phyloP scores from a whole-genome alignment of 2,888 invertebrate species.

The Caenorhabditis afra region DNA sequence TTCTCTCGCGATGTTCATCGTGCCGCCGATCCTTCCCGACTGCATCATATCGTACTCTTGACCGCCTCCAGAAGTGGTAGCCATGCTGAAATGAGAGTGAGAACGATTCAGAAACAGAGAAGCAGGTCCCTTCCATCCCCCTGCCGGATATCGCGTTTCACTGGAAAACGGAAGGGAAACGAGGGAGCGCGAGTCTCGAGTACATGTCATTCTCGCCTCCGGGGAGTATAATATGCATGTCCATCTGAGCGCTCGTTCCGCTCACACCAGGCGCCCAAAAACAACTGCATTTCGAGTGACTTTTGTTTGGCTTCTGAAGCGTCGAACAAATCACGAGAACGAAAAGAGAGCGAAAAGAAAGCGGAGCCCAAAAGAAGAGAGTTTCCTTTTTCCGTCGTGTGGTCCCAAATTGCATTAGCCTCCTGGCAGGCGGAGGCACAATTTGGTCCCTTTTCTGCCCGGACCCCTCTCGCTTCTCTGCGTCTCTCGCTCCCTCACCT shows the following conservation, averaged over 20 bases:
- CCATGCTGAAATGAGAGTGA: slow-evolving; percentile 40
- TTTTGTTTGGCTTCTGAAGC: slow-evolving; percentile 19
- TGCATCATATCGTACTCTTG: slow-evolving; percentile 46
- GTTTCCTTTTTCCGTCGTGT: slow-evolving; percentile 16
- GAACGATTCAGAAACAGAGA: slow-evolving; percentile 1
- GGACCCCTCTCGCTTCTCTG: background rate
- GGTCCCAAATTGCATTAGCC: slow-evolving; percentile 43
- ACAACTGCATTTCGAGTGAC: slow-evolving; percentile 28
- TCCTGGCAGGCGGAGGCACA: slow-evolving; percentile 15
- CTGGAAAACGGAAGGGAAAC: background rate
- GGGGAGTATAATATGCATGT: slow-evolving; percentile 33
- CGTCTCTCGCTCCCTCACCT: slow-evolving; percentile 11
- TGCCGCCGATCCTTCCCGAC: slow-evolving; percentile 2
- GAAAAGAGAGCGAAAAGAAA: slow-evolving; percentile 3
- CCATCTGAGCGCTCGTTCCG: background rate
- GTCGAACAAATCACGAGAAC: background rate
- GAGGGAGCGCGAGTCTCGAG: background rate
- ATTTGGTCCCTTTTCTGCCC: slow-evolving; percentile 13
- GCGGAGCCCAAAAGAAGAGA: background rate
- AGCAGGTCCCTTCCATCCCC: background rate
- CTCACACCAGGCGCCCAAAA: slow-evolving; percentile 5
- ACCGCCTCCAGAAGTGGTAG: slow-evolving; percentile 27
- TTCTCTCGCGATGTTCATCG: slow-evolving; percentile 44
- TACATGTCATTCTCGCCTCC: slow-evolving; percentile 17
- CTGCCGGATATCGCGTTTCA: slow-evolving; percentile 20